Percentiles rank a stretch among this genome's conserved stretches.
phyloP scores from a whole-genome alignment of 2,797 vertebrate species.

The Periparus ater region DNA sequence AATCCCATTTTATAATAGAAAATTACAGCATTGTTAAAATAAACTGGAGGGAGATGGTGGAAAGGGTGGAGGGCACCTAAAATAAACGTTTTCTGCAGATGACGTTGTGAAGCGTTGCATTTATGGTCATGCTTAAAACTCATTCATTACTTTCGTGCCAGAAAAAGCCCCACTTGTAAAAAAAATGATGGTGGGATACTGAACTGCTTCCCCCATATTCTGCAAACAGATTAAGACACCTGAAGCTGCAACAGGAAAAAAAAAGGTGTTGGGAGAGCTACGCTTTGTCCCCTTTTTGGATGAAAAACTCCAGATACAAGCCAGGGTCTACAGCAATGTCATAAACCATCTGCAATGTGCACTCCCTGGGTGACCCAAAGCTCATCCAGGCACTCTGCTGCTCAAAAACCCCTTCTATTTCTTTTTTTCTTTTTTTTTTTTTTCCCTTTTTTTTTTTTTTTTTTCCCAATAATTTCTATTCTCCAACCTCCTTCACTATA shows the following conservation, averaged over 20 bases:
- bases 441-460: neutral
- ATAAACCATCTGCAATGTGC: neutral
- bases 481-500: too few relatives aligned
- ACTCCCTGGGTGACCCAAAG: neutral
- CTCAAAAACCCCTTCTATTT: neutral
- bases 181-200: neutral
- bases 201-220: fast-evolving
- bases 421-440: neutral
- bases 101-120: neutral
- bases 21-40: slow-evolving; percentile 30
- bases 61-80: slow-evolving; percentile 6
- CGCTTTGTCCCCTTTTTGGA: neutral
- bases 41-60: neutral
- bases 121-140: neutral
- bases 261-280: neutral
- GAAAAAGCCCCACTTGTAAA: neutral
- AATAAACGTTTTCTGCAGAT: neutral
- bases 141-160: neutral
- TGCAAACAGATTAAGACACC: neutral
- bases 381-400: neutral
- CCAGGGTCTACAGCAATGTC: neutral
- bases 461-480: neutral
- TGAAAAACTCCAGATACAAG: neutral
- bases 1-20: neutral
- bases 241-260: neutral